Conservation (phyloP, 2,797 vertebrate species). For the Diplodus sargus region DNA sequence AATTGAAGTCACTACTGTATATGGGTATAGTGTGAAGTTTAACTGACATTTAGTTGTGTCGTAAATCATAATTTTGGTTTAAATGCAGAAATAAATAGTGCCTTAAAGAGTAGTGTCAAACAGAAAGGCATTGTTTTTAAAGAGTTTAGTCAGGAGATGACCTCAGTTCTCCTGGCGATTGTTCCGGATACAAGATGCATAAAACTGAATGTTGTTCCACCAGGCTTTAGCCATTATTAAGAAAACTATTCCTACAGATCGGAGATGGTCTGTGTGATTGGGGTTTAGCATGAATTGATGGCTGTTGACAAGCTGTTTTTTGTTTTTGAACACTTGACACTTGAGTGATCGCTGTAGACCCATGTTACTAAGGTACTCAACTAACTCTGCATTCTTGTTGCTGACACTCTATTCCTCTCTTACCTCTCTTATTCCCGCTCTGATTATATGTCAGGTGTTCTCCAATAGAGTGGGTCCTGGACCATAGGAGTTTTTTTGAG, state of each 20-base stretch:
- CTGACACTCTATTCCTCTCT: background rate
- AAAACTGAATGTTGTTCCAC: no score
- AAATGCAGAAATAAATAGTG: no score
- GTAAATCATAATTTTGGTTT: no score
- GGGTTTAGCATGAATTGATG: background rate
- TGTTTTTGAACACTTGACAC: background rate
- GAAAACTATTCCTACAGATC: background rate
- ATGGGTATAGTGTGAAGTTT: background rate
- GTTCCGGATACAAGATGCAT: no score
- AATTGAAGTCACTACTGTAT: background rate
- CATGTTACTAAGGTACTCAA: background rate
- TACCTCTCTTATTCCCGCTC: background rate
- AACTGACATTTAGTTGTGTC: background rate
- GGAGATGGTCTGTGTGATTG: background rate
- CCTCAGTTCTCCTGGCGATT: no score
- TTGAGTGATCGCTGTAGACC: background rate
- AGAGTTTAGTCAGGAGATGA: background rate
- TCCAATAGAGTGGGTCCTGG: slow-evolving; percentile 83
- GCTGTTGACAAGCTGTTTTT: background rate
- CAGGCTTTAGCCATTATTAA: background rate
- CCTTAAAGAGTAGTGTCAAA: background rate
- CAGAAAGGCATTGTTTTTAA: background rate
- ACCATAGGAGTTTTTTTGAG: slow-evolving; percentile 88
- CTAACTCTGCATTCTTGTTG: background rate
- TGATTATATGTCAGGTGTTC: slow-evolving; percentile 80